A percentile compares a stretch with the other conserved stretches of the same genome.
These are phyloP conservation scores for Enteromius paludinosus DNA, from an alignment of 2,797 vertebrate species.

Conservation along the genomic window DNA sequence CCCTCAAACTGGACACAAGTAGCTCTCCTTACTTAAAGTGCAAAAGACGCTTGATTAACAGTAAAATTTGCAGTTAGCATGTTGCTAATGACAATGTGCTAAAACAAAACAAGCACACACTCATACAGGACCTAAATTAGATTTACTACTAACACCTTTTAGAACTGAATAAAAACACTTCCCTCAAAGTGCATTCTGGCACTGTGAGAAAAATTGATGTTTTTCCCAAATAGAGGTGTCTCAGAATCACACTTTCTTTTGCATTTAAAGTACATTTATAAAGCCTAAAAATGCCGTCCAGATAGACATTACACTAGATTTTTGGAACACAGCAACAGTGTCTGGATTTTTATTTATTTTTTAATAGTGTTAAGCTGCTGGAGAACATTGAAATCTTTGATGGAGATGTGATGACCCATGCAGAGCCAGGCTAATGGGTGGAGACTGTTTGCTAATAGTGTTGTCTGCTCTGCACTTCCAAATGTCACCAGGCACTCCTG, in stretches of 20 bases:
- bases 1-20: neutral
- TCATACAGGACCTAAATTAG: neutral
- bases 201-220: neutral
- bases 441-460: constrained; percentile 69
- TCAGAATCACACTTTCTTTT: neutral
- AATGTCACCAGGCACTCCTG: constrained; percentile 69
- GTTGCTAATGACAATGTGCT: neutral
- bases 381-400: constrained; percentile 37
- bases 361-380: constrained; percentile 9
- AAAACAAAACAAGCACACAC: neutral
- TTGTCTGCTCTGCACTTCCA: constrained; percentile 63
- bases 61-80: neutral
- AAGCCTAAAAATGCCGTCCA: neutral
- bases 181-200: neutral
- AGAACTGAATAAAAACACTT: neutral
- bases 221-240: neutral
- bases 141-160: neutral
- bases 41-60: neutral
- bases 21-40: neutral
- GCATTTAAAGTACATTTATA: neutral
- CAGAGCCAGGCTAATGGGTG: constrained; percentile 65
- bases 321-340: neutral
- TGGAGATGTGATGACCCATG: constrained; percentile 68
- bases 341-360: neutral
- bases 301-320: neutral